phyloP scores from a whole-genome alignment of 2,797 vertebrate species.

The Syndactyla subalaris region DNA sequence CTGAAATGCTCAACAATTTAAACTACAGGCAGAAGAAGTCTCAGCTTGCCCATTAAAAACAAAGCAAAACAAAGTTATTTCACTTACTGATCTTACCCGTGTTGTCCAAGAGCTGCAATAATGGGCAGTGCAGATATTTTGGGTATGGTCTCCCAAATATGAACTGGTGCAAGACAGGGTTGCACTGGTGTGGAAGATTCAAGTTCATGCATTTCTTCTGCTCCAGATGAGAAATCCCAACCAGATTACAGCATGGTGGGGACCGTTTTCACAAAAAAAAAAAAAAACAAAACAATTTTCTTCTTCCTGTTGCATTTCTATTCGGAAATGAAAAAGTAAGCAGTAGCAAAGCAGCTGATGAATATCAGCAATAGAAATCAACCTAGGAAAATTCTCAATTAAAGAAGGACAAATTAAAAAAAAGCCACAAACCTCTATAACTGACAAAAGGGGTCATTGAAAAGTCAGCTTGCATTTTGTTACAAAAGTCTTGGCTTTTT shows the following conservation, averaged over 20 bases:
- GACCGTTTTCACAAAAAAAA: background rate
- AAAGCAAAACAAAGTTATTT: background rate
- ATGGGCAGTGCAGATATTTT: background rate
- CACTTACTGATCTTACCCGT: background rate
- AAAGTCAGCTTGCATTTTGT: background rate
- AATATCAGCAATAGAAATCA: background rate
- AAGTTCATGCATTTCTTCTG: background rate
- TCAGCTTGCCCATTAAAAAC: background rate
- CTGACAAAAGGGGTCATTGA: background rate
- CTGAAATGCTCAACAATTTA: constrained; percentile 3
- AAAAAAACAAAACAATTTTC: accelerated
- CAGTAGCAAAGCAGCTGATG: background rate
- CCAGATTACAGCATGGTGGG: background rate
- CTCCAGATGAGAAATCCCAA: background rate
- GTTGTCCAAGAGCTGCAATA: background rate
- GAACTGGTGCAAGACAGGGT: background rate
- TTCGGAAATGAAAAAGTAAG: background rate
- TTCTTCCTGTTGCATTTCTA: background rate
- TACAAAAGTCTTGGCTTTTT: background rate
- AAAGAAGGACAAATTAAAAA: background rate
- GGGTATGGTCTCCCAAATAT: background rate
- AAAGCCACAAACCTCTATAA: background rate
- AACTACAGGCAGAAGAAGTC: background rate
- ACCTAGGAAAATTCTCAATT: background rate
- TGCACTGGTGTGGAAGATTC: background rate